These are phyloP conservation scores for Baccha elongata DNA, from an alignment of 2,888 invertebrate genomes.

Conservation along the genomic window DNA sequence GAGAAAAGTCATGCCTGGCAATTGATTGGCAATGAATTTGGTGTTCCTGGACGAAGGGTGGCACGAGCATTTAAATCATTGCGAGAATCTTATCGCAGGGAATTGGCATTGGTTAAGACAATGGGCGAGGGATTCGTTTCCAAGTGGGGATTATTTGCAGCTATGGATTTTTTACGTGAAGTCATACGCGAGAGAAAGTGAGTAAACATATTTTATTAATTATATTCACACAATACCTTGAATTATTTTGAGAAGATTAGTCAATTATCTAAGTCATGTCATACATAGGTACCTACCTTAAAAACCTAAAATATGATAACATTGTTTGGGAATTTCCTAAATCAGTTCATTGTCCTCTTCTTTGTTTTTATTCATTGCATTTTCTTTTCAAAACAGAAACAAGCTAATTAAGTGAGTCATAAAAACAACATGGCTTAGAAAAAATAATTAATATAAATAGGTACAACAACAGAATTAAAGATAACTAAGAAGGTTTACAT, in stretches of 20 bases:
- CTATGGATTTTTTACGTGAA: constrained; percentile 81
- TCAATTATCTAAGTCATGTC: too few relatives aligned
- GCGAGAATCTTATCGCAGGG: constrained; percentile 80
- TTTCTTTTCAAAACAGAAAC: constrained; percentile 7
- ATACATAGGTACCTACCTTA: neutral
- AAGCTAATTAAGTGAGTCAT: neutral
- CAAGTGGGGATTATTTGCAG: constrained; percentile 80
- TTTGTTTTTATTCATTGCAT: neutral
- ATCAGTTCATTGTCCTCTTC: constrained; percentile 12
- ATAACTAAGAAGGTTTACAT: too few relatives aligned
- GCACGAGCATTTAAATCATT: constrained; percentile 81
- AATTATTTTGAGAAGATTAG: neutral
- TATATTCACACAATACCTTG: neutral
- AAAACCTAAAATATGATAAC: neutral
- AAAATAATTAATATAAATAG: too few relatives aligned
- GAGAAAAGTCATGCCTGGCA: constrained; percentile 81
- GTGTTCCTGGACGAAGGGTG: constrained; percentile 80
- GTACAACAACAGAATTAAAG: too few relatives aligned
- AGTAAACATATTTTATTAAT: constrained; percentile 74
- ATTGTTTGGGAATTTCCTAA: neutral
- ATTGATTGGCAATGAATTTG: constrained; percentile 80
- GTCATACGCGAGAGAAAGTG: constrained; percentile 81
- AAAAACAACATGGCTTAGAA: too few relatives aligned
- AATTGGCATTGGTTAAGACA: constrained; percentile 80
- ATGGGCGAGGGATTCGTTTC: constrained; percentile 81